These are phyloP conservation scores for Gasteruption jaculator DNA, from an alignment of 2,888 invertebrate genomes.

Conservation along the genomic window DNA sequence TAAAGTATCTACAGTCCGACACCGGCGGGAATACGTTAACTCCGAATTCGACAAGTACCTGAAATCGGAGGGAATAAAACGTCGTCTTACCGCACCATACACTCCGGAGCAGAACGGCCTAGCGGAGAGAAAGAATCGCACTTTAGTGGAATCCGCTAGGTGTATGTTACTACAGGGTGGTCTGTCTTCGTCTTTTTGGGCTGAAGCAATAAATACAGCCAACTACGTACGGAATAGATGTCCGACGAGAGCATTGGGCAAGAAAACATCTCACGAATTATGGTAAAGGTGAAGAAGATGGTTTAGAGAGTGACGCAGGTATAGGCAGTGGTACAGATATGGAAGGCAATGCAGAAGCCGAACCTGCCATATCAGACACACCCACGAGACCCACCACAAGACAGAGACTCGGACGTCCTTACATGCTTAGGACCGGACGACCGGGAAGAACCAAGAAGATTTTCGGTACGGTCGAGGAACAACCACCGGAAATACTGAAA, in stretches of 20 bases:
- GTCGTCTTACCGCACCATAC: constrained; percentile 26
- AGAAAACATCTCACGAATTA: constrained; percentile 23
- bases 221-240: constrained; percentile 32
- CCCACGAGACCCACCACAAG: no score
- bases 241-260: constrained; percentile 18
- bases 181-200: constrained; percentile 30
- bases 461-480: constrained; percentile 12
- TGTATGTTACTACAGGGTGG: constrained; percentile 27
- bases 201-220: constrained; percentile 31
- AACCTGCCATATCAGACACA: no score
- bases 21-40: constrained; percentile 24
- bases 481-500: no score
- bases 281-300: constrained; percentile 19
- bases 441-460: constrained; percentile 16
- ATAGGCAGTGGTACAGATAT: no score
- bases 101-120: constrained; percentile 34
- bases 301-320: no score
- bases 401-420: constrained; percentile 16
- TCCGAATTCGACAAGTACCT: constrained; percentile 24
- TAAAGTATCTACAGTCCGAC: constrained; percentile 25
- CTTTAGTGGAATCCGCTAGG: constrained; percentile 29
- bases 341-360: neutral
- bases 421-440: constrained; percentile 10
- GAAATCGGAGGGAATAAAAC: constrained; percentile 23
- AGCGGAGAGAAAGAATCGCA: constrained; percentile 33